Percentiles rank a stretch among this genome's conserved stretches.
These are phyloP conservation scores for Ecdyonurus torrentis DNA, from an alignment of 2,888 invertebrate species.

Conservation along the genomic window DNA sequence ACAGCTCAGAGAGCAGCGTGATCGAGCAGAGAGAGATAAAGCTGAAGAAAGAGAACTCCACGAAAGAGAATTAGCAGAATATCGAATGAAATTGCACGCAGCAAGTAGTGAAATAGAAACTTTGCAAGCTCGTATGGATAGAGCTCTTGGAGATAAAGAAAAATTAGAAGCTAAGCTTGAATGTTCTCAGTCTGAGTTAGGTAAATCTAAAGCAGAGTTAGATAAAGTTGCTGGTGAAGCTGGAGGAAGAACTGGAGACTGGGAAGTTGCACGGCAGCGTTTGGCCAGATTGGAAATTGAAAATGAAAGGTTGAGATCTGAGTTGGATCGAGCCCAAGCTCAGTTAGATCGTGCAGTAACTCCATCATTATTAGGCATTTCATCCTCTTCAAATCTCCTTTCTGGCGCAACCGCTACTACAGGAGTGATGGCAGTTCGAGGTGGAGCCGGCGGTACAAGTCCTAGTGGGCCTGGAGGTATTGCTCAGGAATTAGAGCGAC, in stretches of 20 bases:
- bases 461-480: background rate
- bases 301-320: slow-evolving; percentile 74
- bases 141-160: slow-evolving; percentile 81
- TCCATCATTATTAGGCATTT: slow-evolving; percentile 40
- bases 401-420: background rate
- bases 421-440: background rate
- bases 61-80: slow-evolving; percentile 75
- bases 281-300: slow-evolving; percentile 74
- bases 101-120: slow-evolving; percentile 58
- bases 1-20: slow-evolving; percentile 83
- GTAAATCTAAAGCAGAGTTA: slow-evolving; percentile 84
- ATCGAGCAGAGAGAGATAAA: slow-evolving; percentile 88
- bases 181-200: slow-evolving; percentile 81
- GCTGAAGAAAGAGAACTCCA: slow-evolving; percentile 89
- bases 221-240: slow-evolving; percentile 84
- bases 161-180: slow-evolving; percentile 80
- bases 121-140: slow-evolving; percentile 53
- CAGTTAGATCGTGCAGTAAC: slow-evolving; percentile 63
- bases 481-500: slow-evolving; percentile 6
- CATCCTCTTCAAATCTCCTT: background rate
- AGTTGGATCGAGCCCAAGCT: slow-evolving; percentile 67
- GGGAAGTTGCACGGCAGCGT: slow-evolving; percentile 71
- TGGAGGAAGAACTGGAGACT: slow-evolving; percentile 75
- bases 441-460: background rate
- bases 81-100: slow-evolving; percentile 83